These are phyloP conservation scores for Drosophila guanche DNA, from an alignment of 1,140 invertebrate genomes.

Conservation along the genomic window DNA sequence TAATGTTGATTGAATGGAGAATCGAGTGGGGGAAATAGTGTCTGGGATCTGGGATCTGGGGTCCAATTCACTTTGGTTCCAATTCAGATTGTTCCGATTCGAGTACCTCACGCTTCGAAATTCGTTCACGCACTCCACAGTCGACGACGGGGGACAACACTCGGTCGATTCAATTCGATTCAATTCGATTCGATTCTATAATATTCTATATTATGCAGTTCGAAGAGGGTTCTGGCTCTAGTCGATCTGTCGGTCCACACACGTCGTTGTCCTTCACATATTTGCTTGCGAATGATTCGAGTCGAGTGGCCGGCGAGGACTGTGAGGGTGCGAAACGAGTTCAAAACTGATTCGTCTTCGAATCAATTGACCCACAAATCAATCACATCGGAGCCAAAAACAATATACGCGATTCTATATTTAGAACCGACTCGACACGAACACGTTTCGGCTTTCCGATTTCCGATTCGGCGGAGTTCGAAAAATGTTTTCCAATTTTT, in stretches of 20 bases:
- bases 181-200: conserved; percentile 50
- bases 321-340: conserved; percentile 70
- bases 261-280: conserved; percentile 80
- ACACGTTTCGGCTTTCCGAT: conserved; percentile 18
- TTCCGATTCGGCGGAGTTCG: conserved; percentile 37
- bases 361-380: conserved; percentile 79
- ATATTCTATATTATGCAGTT: conserved; percentile 48
- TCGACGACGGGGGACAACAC: conserved; percentile 52
- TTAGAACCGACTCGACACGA: conserved; percentile 43
- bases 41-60: too few species aligned
- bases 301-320: conserved; percentile 65
- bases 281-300: conserved; percentile 75
- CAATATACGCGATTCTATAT: conserved; percentile 50
- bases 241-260: conserved; percentile 45
- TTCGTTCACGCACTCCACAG: conserved; percentile 73
- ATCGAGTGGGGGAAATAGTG: neutral
- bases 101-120: conserved; percentile 75
- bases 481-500: conserved; percentile 52
- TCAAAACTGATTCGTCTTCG: conserved; percentile 78
- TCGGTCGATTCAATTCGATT: conserved; percentile 44
- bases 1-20: neutral
- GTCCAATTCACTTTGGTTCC: conserved; percentile 7
- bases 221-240: conserved; percentile 45
- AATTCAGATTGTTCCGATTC: conserved; percentile 39
- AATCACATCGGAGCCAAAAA: conserved; percentile 48